Conservation (phyloP, 2,888 invertebrate species). For the Protophormia terraenovae region DNA sequence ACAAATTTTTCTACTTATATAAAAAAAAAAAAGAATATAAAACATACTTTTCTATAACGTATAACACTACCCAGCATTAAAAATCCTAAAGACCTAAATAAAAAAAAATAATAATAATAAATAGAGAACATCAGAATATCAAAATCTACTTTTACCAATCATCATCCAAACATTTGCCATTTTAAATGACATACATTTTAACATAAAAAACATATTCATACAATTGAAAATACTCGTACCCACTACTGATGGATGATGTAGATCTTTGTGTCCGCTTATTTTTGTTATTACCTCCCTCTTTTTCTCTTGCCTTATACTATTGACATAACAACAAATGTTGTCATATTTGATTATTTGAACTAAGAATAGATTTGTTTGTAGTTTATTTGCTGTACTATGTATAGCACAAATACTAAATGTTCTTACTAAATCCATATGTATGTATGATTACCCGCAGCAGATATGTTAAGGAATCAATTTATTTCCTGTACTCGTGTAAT, state of each 20-base stretch:
- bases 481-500: too few species aligned
- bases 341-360: constrained; percentile 50
- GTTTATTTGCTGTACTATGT: not conserved
- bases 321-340: constrained; percentile 30
- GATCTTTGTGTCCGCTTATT: not conserved
- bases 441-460: not conserved
- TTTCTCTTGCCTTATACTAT: not conserved
- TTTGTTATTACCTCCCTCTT: not conserved
- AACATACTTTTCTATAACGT: not conserved
- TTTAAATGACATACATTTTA: constrained; percentile 40
- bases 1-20: not conserved
- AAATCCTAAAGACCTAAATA: not conserved
- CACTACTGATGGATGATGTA: not conserved
- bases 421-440: not conserved
- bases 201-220: not conserved
- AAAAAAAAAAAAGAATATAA: not conserved
- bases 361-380: constrained; percentile 39
- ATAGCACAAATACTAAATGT: not conserved
- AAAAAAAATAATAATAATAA: not conserved
- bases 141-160: constrained; percentile 10
- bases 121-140: not conserved
- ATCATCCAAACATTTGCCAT: constrained; percentile 35
- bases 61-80: not conserved
- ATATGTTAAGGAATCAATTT: not conserved
- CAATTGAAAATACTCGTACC: not conserved